Conservation (phyloP, 2,888 invertebrate species). For the Tinea trinotella region DNA sequence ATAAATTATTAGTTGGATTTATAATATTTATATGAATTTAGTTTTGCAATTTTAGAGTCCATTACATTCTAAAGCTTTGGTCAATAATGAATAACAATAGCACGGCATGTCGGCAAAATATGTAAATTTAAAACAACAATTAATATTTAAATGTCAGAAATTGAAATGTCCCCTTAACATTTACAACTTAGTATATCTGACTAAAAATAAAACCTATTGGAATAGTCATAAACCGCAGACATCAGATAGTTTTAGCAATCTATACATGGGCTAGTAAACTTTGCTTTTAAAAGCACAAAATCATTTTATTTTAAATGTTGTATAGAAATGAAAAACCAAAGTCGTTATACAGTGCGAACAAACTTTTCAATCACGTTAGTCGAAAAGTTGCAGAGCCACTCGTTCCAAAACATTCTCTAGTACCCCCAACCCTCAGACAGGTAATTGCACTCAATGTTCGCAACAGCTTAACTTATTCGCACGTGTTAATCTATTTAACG, state of each 20-base stretch:
- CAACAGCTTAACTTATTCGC: conserved; percentile 2
- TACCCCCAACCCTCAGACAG: neutral
- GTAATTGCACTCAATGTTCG: conserved; percentile 10
- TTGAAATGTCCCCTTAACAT: neutral
- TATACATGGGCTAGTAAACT: neutral
- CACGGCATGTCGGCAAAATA: too few species aligned
- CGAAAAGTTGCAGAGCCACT: conserved; percentile 3
- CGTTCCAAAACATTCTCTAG: neutral
- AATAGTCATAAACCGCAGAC: neutral
- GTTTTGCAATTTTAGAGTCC: too few species aligned
- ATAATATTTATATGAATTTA: too few species aligned
- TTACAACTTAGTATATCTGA: neutral
- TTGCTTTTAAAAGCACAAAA: neutral
- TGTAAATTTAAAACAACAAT: too few species aligned
- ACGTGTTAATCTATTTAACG: neutral
- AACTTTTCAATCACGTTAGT: conserved; percentile 13
- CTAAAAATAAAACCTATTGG: neutral
- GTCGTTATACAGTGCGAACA: neutral
- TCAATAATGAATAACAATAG: too few species aligned
- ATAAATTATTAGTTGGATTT: too few species aligned
- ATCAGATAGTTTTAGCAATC: neutral
- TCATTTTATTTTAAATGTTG: neutral
- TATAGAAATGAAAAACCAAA: neutral
- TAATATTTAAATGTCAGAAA: neutral
- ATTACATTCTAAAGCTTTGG: too few species aligned